These are phyloP conservation scores for Mesocricetus auratus DNA, from an alignment of 2,113 vertebrate species.

Conservation along the genomic window DNA sequence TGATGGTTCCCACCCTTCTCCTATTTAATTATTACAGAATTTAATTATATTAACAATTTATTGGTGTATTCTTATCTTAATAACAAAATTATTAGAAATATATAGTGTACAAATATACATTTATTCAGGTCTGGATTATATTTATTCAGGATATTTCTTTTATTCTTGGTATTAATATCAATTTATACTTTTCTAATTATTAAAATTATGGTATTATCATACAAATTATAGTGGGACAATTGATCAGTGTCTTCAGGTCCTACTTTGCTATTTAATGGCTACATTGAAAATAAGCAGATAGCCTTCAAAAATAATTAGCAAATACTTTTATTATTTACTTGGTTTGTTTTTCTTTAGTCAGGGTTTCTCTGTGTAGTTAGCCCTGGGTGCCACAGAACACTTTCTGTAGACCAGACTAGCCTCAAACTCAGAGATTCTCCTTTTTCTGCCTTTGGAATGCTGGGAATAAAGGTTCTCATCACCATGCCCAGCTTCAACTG, in stretches of 20 bases:
- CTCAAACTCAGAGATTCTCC: background rate
- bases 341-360: too few relatives aligned
- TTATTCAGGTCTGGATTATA: conserved; percentile 72
- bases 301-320: conserved; percentile 48
- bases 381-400: background rate
- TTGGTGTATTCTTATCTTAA: conserved; percentile 88
- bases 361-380: background rate
- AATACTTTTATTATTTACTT: background rate
- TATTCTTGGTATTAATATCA: conserved; percentile 77
- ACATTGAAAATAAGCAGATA: conserved; percentile 54
- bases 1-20: conserved; percentile 78
- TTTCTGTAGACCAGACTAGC: background rate
- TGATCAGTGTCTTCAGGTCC: conserved; percentile 36
- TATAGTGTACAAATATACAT: conserved; percentile 84
- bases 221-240: conserved; percentile 69
- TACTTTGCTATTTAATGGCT: conserved; percentile 42
- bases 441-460: background rate
- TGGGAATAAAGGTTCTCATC: background rate
- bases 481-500: background rate
- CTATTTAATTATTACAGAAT: conserved; percentile 86
- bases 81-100: conserved; percentile 89
- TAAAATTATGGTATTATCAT: conserved; percentile 81
- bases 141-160: conserved; percentile 81
- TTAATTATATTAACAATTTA: conserved; percentile 89
- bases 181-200: conserved; percentile 76